Evolutionary conservation across 2,888 invertebrate species (phyloP), one percentile per base, ranked within the genome.

Genomic region (Diplolepis rosae): DNA sequence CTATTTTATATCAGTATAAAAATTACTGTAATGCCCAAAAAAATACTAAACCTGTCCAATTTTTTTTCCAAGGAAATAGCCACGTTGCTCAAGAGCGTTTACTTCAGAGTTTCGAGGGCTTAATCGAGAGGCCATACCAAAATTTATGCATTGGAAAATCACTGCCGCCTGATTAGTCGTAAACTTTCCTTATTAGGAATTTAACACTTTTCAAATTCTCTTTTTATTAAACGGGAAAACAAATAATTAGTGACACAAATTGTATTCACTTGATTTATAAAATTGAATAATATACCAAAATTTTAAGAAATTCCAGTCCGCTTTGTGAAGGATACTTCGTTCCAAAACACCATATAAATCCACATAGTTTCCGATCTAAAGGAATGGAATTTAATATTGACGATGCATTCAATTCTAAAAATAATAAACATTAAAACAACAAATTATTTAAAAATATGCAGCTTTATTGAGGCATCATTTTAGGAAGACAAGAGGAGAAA

Each of bases 21-120:
- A n/a, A n/a, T n/a, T n/a, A n/a, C n/a, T n/a, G n/a, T n/a, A n/a
- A n/a, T n/a, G n/a, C n/a, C n/a, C n/a, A n/a, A n/a, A n/a, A 0
- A 39, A 42, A 28, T 11, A 1, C 2, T n/a, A 71, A 78, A 88
- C 88, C 87, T 88, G 95, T 75, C 97, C 97, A 85, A 97, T 95
- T 90, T 95, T 95, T 88, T 94, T 94, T 79, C 95, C 94, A 87
- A 96, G 94, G 73, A 93, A 90, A 89, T 96, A 96, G 84, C 96
- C 96, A 86, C 95, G 92, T 89, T 95, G 93, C 89, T 95, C 94
- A 90, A 96, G 92, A 87, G 95, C 95, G 88, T 94, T 94, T 80
- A 95, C 93, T 91, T 96, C 96, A 84, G 95, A 95, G 90, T 93
- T 93, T 90, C 94, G 92, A 89, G 94, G 93, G 91, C 92, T 92